Base-by-base conservation (phyloP, 2,888 invertebrate genomes). In the Caenorhabditis parvicauda region DNA sequence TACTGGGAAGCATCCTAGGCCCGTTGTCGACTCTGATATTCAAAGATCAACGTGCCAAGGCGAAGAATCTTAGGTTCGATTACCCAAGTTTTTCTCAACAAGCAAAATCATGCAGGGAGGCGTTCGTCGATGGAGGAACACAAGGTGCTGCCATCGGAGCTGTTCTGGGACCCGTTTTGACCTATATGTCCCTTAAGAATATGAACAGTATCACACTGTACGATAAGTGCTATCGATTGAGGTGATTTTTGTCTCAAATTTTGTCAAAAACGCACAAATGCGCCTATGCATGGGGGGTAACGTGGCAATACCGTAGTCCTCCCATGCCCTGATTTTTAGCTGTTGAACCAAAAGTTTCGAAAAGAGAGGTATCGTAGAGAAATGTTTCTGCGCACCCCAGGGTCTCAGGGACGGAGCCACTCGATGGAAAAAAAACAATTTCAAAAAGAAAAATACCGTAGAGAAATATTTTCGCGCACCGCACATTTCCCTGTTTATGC, bases 131-230 rank as follows among this genome's bases (percentile, higher is more conserved):
- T 19, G 69, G 69, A 7, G 72, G 72, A 25, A 42, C 49, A 17
- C 61, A 70, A 29, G 72, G 72, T 24, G 72, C 70, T 2, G 27
- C 60, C 2, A 47, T 66, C 28, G 72, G 72, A 17, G 65, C 67
- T 1, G 47, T 59, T 1, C 54, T 75, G 28, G 75, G 74, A 19
- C 75, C 75, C 4, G 55, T 63, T 7, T 59, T 75, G 37, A 72
- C 76, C 6, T 70, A 64, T 48, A 29, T 70, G 52, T 57, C 55
- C 22, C 42, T 75, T n/a, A 56, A 58, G n/a, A 65, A 70, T 32
- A 70, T 72, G 70, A 74, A 74, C 61, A 70, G 59, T 24, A 62
- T 71, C 28, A 51, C 61, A 22, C 62, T 76, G 35, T 76, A 69
- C 52, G 77, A 77, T 56, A 68, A 67, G 52, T 72, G 72, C 61